Conservation (phyloP, 2,888 invertebrate genomes). For the Nomada ruficornis region DNA sequence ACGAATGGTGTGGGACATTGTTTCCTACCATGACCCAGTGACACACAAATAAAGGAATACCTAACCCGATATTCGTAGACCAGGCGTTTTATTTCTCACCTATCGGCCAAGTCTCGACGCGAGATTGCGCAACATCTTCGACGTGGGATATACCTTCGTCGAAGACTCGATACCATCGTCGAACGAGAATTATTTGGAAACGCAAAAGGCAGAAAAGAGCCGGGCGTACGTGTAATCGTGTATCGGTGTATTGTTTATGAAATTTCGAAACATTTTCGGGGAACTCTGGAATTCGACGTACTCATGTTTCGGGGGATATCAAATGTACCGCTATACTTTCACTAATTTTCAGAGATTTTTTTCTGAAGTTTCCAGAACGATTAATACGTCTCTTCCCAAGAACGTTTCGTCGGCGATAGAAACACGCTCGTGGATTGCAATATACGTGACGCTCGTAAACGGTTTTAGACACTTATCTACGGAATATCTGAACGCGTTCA, state of each 20-base stretch:
- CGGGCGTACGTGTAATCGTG: not conserved
- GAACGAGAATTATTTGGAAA: conserved; percentile 12
- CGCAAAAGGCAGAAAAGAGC: not conserved
- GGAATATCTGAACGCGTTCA: conserved; percentile 6
- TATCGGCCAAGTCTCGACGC: not conserved
- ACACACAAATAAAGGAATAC: conserved; percentile 73
- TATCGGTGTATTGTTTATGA: conserved; percentile 41
- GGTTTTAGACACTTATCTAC: not conserved
- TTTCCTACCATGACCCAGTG: conserved; percentile 79
- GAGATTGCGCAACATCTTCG: not conserved
- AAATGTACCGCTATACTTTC: conserved; percentile 64
- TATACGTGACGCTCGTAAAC: not conserved
- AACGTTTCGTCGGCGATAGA: conserved; percentile 22
- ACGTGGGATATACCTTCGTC: not conserved
- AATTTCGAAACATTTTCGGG: conserved; percentile 47
- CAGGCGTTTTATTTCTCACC: not conserved
- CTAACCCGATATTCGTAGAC: conserved; percentile 47
- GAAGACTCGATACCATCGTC: not conserved
- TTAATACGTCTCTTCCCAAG: conserved; percentile 3
- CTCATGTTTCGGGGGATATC: conserved; percentile 31
- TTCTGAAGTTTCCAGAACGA: not conserved
- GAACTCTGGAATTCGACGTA: conserved; percentile 51
- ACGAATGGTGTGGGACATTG: conserved; percentile 73
- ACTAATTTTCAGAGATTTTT: conserved; percentile 52
- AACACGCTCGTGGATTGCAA: conserved; percentile 13